phyloP scores from a whole-genome alignment of 1,140 invertebrate genomes.

The Sitodiplosis mosellana region DNA sequence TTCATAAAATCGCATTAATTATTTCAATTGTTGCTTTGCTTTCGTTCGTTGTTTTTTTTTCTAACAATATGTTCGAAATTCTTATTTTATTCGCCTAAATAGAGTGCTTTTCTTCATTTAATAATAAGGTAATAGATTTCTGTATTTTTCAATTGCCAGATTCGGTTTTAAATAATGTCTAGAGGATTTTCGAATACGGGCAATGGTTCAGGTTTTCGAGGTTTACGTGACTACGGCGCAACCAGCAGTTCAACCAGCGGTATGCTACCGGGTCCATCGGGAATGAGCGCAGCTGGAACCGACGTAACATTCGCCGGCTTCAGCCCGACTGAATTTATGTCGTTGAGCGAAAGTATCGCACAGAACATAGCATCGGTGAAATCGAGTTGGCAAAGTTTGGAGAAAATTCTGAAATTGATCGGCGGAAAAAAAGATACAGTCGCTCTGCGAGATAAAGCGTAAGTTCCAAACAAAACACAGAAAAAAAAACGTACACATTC shows the following conservation, averaged over 20 bases:
- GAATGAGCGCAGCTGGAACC: conserved; percentile 28
- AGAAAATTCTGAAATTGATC: conserved; percentile 53
- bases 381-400: conserved; percentile 44
- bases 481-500: too few species aligned
- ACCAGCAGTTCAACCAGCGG: conserved; percentile 12
- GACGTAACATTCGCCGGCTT: conserved; percentile 43
- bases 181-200: neutral
- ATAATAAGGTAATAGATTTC: too few species aligned
- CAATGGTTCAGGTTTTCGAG: neutral
- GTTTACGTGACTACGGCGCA: conserved; percentile 29
- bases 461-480: conserved; percentile 2
- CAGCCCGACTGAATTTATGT: conserved; percentile 54
- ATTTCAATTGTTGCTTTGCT: too few species aligned
- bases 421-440: conserved; percentile 57
- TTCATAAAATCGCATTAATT: too few species aligned
- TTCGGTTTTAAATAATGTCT: conserved; percentile 1
- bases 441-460: conserved; percentile 19
- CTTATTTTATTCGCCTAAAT: too few species aligned
- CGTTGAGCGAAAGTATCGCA: conserved; percentile 52
- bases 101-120: too few species aligned
- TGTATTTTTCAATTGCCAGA: neutral
- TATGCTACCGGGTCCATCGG: neutral
- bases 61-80: too few species aligned
- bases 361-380: conserved; percentile 63
- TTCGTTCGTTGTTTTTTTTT: too few species aligned